phyloP scores from a whole-genome alignment of 2,797 vertebrate species.

The Cossypha niveicapilla region DNA sequence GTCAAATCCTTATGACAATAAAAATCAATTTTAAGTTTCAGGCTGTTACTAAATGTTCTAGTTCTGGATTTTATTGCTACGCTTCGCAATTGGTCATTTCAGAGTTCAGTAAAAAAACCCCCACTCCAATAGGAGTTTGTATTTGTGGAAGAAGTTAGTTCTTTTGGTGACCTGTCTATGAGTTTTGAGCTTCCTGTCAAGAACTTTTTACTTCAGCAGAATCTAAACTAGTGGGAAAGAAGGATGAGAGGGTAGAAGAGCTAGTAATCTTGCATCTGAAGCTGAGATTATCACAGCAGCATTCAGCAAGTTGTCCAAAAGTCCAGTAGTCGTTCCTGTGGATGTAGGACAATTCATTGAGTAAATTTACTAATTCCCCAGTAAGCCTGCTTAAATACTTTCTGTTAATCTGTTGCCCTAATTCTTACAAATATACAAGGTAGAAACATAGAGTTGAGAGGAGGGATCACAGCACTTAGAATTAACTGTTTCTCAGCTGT shows the following conservation, averaged over 20 bases:
- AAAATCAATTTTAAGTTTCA: background rate
- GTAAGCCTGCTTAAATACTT: background rate
- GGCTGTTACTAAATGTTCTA: background rate
- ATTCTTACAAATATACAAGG: background rate
- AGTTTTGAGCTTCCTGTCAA: background rate
- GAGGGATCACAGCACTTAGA: background rate
- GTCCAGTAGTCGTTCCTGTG: background rate
- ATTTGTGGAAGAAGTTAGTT: background rate
- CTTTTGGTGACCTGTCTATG: background rate
- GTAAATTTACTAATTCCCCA: background rate
- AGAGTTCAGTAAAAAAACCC: background rate
- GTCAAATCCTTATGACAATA: background rate
- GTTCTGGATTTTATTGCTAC: background rate
- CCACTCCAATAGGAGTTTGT: background rate
- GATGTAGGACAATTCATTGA: background rate
- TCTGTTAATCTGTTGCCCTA: background rate
- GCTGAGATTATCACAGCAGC: background rate
- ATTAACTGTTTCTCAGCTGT: background rate
- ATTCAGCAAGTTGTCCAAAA: background rate
- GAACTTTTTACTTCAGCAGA: background rate
- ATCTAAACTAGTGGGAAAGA: background rate
- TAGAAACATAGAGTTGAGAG: background rate
- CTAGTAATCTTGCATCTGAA: background rate
- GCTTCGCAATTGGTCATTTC: background rate
- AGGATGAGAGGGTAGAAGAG: background rate